Percentiles rank a stretch among this genome's conserved stretches.
These are phyloP conservation scores for Circaetus gallicus DNA, from an alignment of 2,113 vertebrate species.

Conservation along the genomic window DNA sequence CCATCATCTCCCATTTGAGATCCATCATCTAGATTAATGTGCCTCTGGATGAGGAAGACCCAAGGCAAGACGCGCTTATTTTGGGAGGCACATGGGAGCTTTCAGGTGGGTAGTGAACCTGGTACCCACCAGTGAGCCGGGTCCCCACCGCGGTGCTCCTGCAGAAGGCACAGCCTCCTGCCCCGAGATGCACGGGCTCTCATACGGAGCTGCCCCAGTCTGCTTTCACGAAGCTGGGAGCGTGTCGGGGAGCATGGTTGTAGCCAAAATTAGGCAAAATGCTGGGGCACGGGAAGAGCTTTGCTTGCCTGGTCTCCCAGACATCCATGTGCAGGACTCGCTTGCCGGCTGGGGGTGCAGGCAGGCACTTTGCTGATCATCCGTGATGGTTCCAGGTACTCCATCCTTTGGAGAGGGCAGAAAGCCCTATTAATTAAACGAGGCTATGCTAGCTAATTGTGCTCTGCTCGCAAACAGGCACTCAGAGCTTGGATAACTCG, in stretches of 20 bases:
- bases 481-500: not conserved
- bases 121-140: not conserved
- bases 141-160: not conserved
- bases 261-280: not conserved
- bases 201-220: not conserved
- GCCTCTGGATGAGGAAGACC: not conserved
- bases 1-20: not conserved
- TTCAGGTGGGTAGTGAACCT: not conserved
- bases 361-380: not conserved
- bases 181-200: not conserved
- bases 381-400: not conserved
- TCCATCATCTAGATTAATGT: not conserved
- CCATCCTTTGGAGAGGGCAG: not conserved
- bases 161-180: not conserved
- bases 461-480: not conserved
- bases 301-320: not conserved
- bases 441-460: not conserved
- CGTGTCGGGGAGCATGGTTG: fast-evolving
- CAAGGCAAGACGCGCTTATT: not conserved
- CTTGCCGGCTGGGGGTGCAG: fast-evolving
- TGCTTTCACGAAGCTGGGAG: not conserved
- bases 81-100: not conserved
- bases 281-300: not conserved
- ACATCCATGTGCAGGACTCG: not conserved
- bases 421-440: not conserved